Percentiles rank a stretch among this genome's conserved stretches.
Evolutionary conservation across 2,113 vertebrate species (phyloP).

Genomic region (Vulpes lagopus): DNA sequence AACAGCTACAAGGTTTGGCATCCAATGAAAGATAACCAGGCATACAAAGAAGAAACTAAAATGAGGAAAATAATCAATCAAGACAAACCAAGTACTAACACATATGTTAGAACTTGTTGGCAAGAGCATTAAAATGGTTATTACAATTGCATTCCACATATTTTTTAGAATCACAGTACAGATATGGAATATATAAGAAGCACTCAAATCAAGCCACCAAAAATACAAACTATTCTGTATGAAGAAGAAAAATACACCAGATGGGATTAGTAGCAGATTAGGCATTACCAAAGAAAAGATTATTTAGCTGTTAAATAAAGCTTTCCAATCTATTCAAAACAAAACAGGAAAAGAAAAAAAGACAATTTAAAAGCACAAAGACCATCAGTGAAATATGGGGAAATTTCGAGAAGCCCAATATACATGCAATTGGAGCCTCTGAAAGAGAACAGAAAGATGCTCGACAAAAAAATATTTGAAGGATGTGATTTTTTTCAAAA

Average conservation of each 20-base stretch:
- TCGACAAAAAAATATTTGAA: neutral
- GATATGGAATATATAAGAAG: neutral
- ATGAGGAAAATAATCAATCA: neutral
- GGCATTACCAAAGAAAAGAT: neutral
- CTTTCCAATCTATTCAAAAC: neutral
- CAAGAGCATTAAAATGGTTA: neutral
- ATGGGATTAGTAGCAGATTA: neutral
- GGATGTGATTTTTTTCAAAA: neutral
- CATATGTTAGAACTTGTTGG: neutral
- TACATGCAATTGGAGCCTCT: neutral
- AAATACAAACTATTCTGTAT: neutral
- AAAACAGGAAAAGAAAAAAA: neutral
- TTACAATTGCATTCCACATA: neutral
- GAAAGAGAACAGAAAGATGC: neutral
- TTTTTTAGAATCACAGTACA: neutral
- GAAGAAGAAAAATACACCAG: neutral
- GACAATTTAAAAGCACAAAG: neutral
- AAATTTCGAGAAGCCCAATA: neutral
- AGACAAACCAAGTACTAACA: neutral
- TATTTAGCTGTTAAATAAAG: neutral
- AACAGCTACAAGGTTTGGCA: conserved; percentile 26
- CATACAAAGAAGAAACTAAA: neutral
- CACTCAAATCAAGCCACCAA: neutral
- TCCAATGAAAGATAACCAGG: neutral
- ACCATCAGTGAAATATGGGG: neutral